phyloP scores from a whole-genome alignment of 2,888 invertebrate species.

The Chrysodeixis includens region DNA sequence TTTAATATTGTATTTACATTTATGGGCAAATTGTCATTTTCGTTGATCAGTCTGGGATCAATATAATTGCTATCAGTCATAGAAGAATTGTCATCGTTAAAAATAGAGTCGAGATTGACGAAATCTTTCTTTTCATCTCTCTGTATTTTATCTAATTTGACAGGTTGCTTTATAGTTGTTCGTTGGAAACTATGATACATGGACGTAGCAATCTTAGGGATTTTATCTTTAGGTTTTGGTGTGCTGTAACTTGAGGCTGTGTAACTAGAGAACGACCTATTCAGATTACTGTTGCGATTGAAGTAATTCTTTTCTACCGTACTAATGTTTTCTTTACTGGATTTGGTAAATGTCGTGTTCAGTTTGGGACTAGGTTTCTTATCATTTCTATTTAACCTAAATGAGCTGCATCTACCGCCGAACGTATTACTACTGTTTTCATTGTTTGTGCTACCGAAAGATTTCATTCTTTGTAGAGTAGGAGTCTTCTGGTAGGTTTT shows the following conservation, averaged over 20 bases:
- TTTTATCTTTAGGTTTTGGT: conserved; percentile 85
- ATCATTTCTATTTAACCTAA: conserved; percentile 83
- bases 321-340: conserved; percentile 86
- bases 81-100: conserved; percentile 81
- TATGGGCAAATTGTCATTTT: conserved; percentile 92
- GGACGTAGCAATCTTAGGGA: conserved; percentile 85
- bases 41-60: conserved; percentile 91
- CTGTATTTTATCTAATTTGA: conserved; percentile 85
- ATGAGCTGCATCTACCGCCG: conserved; percentile 84
- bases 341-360: conserved; percentile 85
- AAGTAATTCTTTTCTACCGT: conserved; percentile 78
- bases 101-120: conserved; percentile 85
- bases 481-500: conserved; percentile 88
- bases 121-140: conserved; percentile 79
- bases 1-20: conserved; percentile 86
- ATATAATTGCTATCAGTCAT: conserved; percentile 88
- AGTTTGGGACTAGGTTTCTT: conserved; percentile 84
- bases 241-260: conserved; percentile 82
- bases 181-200: conserved; percentile 86
- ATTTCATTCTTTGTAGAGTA: conserved; percentile 86
- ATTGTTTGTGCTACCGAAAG: conserved; percentile 83
- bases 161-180: conserved; percentile 80
- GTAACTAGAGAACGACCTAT: conserved; percentile 85
- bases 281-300: conserved; percentile 79
- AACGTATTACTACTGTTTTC: conserved; percentile 76